phyloP scores from a whole-genome alignment of 2,797 vertebrate species.

The Spinus olivaceus region DNA sequence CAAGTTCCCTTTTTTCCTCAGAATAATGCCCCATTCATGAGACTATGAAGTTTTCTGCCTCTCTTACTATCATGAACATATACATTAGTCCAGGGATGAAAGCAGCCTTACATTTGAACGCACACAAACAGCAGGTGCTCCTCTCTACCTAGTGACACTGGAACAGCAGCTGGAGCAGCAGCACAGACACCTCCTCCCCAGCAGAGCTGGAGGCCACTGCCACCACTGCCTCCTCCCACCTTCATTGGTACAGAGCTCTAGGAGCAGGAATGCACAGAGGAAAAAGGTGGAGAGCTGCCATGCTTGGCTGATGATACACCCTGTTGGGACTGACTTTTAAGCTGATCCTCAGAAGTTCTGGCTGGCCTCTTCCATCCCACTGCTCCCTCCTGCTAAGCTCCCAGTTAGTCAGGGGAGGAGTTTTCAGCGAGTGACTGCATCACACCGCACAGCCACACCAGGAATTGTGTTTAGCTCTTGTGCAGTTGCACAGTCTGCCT shows the following conservation, averaged over 20 bases:
- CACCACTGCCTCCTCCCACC: neutral
- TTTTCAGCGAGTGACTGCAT: neutral
- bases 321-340: neutral
- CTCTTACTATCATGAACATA: neutral
- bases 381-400: neutral
- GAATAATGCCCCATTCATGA: neutral
- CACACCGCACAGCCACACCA: fast-evolving
- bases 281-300: neutral
- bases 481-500: neutral
- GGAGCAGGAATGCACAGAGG: neutral
- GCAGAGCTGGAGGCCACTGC: neutral
- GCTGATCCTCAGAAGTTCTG: neutral
- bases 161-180: neutral
- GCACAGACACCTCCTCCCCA: fast-evolving
- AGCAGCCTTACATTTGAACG: neutral
- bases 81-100: neutral
- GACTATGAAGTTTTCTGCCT: neutral
- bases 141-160: neutral
- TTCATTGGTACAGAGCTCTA: neutral
- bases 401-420: neutral
- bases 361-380: neutral
- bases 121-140: neutral
- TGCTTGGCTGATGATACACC: neutral
- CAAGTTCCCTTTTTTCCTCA: neutral
- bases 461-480: neutral